Conservation (phyloP, 2,888 invertebrate genomes). For the Macrophya alboannulata region DNA sequence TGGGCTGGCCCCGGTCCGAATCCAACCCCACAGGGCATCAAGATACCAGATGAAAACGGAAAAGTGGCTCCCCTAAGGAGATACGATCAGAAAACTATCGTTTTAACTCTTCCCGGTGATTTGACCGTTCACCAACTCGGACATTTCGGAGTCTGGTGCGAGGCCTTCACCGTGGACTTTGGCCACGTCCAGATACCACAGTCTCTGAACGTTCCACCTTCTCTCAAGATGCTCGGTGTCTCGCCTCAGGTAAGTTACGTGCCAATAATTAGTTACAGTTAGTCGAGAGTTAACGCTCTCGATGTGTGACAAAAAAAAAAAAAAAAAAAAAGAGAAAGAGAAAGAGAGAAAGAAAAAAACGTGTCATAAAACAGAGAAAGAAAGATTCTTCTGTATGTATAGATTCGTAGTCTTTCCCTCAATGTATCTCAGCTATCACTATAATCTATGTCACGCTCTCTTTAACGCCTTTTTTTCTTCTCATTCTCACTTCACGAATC, state of each 20-base stretch:
- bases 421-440: neutral
- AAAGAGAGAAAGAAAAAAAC: neutral
- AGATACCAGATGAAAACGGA: conserved; percentile 96
- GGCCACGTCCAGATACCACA: conserved; percentile 92
- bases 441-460: neutral
- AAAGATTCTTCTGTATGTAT: neutral
- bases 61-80: conserved; percentile 89
- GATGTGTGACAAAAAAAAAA: neutral
- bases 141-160: conserved; percentile 96
- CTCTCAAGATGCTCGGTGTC: conserved; percentile 95
- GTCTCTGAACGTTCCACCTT: conserved; percentile 92
- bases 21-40: conserved; percentile 91
- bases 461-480: neutral
- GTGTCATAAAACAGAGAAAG: neutral
- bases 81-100: conserved; percentile 94
- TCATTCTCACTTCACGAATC: neutral
- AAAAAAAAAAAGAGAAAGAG: neutral
- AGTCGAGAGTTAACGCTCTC: neutral
- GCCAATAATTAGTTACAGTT: conserved; percentile 57
- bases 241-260: conserved; percentile 93
- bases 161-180: conserved; percentile 95
- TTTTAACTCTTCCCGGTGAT: conserved; percentile 93
- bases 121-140: conserved; percentile 96
- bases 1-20: conserved; percentile 94
- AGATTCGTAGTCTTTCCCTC: neutral